Evolutionary conservation across 1,140 invertebrate genomes (phyloP).

Genomic region (Cyclina sinensis): DNA sequence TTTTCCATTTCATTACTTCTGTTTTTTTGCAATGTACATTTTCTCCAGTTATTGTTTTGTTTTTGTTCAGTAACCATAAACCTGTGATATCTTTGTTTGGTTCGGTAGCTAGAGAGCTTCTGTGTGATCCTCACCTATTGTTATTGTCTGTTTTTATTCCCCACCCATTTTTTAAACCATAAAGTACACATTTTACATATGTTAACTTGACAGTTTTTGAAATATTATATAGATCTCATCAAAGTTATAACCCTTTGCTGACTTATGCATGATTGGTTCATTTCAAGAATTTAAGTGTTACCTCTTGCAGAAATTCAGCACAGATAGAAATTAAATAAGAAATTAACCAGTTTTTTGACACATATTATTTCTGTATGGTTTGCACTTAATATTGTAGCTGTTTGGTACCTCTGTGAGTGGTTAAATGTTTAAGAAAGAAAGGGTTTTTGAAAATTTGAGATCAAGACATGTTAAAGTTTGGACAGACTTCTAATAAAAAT

Average conservation of each 20-base stretch:
- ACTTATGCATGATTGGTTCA: no score
- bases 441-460: neutral
- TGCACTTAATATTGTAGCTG: neutral
- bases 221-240: no score
- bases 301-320: no score
- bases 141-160: conserved; percentile 23
- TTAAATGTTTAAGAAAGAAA: conserved; percentile 7
- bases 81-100: neutral
- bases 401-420: neutral
- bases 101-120: conserved; percentile 11
- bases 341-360: neutral
- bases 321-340: no score
- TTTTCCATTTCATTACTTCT: no score
- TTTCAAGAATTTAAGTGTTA: no score
- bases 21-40: neutral
- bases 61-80: neutral
- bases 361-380: neutral
- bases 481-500: neutral
- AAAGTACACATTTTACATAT: conserved; percentile 7
- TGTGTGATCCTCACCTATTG: neutral
- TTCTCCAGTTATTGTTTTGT: neutral
- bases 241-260: no score
- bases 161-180: conserved; percentile 6
- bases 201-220: no score
- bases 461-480: neutral